phyloP scores from a whole-genome alignment of 2,888 invertebrate species.

The Limnephilus auricula region DNA sequence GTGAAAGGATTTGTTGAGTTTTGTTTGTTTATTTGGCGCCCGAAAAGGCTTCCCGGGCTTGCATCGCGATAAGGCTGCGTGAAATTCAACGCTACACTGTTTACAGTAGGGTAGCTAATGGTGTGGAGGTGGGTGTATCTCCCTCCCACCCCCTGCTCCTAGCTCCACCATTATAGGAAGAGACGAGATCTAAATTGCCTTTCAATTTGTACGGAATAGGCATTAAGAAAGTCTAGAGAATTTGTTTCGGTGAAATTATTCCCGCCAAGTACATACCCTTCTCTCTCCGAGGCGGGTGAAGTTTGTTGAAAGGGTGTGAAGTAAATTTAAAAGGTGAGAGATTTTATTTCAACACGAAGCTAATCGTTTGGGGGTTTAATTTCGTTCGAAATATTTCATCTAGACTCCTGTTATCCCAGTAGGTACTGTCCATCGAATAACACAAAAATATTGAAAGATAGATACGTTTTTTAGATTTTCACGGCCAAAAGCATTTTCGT shows the following conservation, averaged over 20 bases:
- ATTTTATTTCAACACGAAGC: conserved; percentile 37
- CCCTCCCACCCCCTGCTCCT: not conserved
- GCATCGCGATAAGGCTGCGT: conserved; percentile 41
- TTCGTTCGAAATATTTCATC: conserved; percentile 31
- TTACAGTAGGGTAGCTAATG: conserved; percentile 38
- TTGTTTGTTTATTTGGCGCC: conserved; percentile 36
- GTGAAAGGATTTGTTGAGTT: not conserved
- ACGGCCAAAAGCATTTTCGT: too few relatives aligned
- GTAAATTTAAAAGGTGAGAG: conserved; percentile 39
- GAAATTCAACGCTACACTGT: conserved; percentile 51
- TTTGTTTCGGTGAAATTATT: conserved; percentile 49
- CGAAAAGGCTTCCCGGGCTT: conserved; percentile 18
- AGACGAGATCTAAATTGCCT: conserved; percentile 56
- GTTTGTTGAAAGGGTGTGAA: conserved; percentile 37
- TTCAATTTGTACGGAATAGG: conserved; percentile 51
- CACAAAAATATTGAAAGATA: not conserved
- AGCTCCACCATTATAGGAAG: conserved; percentile 37
- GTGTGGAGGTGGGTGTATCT: not conserved
- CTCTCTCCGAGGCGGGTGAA: conserved; percentile 5
- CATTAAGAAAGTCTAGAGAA: conserved; percentile 42
- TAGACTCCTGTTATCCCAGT: not conserved
- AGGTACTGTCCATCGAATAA: not conserved
- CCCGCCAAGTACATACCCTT: not conserved
- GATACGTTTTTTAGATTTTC: too few relatives aligned
- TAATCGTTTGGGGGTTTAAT: conserved; percentile 32